Evolutionary conservation across 2,113 vertebrate genomes (phyloP).

Genomic region (Oceanodroma tethys): DNA sequence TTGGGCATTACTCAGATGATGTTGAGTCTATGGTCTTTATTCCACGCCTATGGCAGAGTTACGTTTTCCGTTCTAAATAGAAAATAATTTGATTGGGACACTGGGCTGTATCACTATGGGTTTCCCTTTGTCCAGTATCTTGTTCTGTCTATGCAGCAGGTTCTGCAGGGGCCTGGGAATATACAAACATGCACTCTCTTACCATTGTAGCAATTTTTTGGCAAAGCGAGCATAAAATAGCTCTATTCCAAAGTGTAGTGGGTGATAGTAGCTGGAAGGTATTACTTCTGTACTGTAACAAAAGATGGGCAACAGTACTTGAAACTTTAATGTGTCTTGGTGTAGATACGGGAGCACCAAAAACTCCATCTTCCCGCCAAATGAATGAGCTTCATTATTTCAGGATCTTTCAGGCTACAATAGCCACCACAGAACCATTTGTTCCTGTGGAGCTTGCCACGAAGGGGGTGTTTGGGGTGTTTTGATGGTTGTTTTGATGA

Average conservation of each 20-base stretch:
- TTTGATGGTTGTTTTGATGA: background rate
- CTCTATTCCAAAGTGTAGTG: background rate
- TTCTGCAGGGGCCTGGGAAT: background rate
- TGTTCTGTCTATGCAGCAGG: background rate
- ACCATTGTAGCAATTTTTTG: background rate
- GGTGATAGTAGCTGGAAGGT: background rate
- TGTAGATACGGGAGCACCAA: background rate
- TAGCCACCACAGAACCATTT: background rate
- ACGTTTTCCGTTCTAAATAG: background rate
- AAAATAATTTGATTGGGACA: background rate
- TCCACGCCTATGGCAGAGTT: background rate
- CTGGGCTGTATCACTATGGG: fast-evolving
- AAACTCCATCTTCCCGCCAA: background rate
- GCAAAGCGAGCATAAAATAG: background rate
- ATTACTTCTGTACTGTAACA: background rate
- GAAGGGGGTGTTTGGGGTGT: no score
- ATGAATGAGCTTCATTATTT: background rate
- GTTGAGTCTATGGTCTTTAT: background rate
- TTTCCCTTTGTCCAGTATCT: background rate
- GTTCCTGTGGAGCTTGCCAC: background rate
- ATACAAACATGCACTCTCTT: background rate
- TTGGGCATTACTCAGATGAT: background rate
- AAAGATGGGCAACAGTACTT: background rate
- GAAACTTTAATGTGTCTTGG: background rate
- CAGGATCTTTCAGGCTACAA: background rate